phyloP scores from a whole-genome alignment of 1,140 invertebrate genomes.

The Habropoda laboriosa region DNA sequence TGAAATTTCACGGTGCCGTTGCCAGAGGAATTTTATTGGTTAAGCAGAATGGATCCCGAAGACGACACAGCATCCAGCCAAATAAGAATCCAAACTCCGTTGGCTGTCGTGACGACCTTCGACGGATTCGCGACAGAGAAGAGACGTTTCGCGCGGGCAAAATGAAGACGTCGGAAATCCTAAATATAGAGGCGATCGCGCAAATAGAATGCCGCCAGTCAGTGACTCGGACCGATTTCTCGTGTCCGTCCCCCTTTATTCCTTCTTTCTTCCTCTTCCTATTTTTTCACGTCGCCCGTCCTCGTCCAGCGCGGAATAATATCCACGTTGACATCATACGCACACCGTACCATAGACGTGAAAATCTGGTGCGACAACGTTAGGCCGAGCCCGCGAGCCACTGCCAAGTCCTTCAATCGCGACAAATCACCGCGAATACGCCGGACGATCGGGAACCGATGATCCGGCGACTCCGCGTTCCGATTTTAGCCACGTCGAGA shows the following conservation, averaged over 20 bases:
- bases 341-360: conserved; percentile 41
- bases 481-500: background rate
- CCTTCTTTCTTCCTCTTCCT: conserved; percentile 34
- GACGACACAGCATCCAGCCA: conserved; percentile 14
- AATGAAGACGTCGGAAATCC: conserved; percentile 54
- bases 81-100: conserved; percentile 34
- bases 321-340: conserved; percentile 62
- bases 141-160: conserved; percentile 36
- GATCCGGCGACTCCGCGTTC: background rate
- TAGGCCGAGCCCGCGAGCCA: conserved; percentile 3
- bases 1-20: conserved; percentile 20
- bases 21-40: conserved; percentile 23
- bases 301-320: conserved; percentile 53
- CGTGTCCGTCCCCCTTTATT: conserved; percentile 29
- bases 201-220: conserved; percentile 65
- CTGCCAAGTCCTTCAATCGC: conserved; percentile 48
- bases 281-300: conserved; percentile 26
- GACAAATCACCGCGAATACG: conserved; percentile 47
- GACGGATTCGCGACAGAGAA: conserved; percentile 45
- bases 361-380: conserved; percentile 37
- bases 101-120: conserved; percentile 45
- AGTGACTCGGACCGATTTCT: conserved; percentile 59
- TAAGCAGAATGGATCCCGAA: background rate
- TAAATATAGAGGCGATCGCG: conserved; percentile 63
- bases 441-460: conserved; percentile 8